Percentiles rank a stretch among this genome's conserved stretches.
phyloP scores from a whole-genome alignment of 2,888 invertebrate species.

The Pinctada fucata region DNA sequence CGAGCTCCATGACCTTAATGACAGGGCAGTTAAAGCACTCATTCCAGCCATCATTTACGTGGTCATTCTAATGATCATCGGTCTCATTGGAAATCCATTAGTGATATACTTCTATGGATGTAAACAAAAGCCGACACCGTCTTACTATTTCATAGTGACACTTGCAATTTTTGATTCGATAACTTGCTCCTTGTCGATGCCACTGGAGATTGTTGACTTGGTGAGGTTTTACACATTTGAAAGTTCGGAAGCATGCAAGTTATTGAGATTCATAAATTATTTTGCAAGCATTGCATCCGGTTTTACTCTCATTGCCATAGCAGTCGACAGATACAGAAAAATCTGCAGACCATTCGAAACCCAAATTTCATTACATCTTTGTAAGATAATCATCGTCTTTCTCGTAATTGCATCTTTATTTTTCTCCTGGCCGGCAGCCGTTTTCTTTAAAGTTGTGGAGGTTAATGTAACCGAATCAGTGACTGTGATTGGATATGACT shows the following conservation, averaged over 20 bases:
- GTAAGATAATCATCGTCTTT: slow-evolving; percentile 41
- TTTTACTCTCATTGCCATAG: slow-evolving; percentile 56
- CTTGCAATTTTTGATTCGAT: slow-evolving; percentile 60
- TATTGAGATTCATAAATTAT: slow-evolving; percentile 56
- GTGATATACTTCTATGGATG: slow-evolving; percentile 58
- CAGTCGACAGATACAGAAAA: slow-evolving; percentile 60
- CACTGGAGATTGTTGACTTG: slow-evolving; percentile 61
- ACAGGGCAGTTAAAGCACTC: slow-evolving; percentile 49
- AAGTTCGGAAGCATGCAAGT: slow-evolving; percentile 52
- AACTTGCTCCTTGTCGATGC: slow-evolving; percentile 57
- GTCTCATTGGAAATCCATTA: slow-evolving; percentile 57
- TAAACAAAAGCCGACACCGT: slow-evolving; percentile 55
- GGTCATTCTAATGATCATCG: slow-evolving; percentile 54
- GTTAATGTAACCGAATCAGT: slow-evolving; percentile 48
- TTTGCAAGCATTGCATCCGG: slow-evolving; percentile 55
- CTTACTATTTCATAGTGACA: slow-evolving; percentile 56
- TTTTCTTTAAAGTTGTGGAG: slow-evolving; percentile 55
- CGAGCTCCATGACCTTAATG: slow-evolving; percentile 46
- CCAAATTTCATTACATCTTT: slow-evolving; percentile 52
- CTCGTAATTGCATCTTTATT: slow-evolving; percentile 39
- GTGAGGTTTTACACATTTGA: slow-evolving; percentile 56
- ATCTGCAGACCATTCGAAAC: slow-evolving; percentile 56
- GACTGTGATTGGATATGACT: slow-evolving; percentile 53
- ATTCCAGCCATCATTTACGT: slow-evolving; percentile 58
- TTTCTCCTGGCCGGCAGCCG: slow-evolving; percentile 54